Evolutionary conservation across 2,888 invertebrate species (phyloP), one percentile per base, ranked within the genome.

Genomic region (Pecten maximus): DNA sequence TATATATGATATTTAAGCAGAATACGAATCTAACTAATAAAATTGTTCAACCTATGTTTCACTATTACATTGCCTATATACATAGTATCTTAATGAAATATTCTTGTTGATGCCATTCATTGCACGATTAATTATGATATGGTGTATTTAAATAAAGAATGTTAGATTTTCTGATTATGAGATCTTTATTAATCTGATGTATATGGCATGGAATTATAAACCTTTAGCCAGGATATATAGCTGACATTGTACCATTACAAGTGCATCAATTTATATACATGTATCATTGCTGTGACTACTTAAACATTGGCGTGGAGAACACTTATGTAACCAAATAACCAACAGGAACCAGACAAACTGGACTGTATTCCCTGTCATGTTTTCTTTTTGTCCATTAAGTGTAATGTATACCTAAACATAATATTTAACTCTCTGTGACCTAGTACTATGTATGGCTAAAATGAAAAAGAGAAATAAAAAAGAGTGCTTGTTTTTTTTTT

Each of bases 401-500:
- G 74, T 10, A 74, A 74, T 74, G 74, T 74, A 74, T 74, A 74
- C 35, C 74, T 74, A 35, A 74, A 74, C 28, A 35, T 28, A 74
- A 74, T 35, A 15, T 35, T 12, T 35, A 74, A 74, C 74, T 74
- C 35, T n/a, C 60, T 74, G 10, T 35, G 74, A 74, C 74, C 28
- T 74, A 35, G 35, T 74, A 74, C 35, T 28, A 74, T 74, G 74
- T 74, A 88, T 88, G 15, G 54, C 35, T 88, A 50, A 16, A 74
- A 74, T 35, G 28, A 74, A 28, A 74, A 6, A 19, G 6, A n/a
- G 19, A 54, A 54, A 23, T 19, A 19, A 74, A 74, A 74, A 4
- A 74, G 12, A n/a, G 3, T 15, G 23, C 74, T 16, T 74, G 74
- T 28, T 0, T 74, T 28, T 12, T 44, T 44, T 6, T 44, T 35